Conservation (phyloP, 2,797 vertebrate genomes). For the Lepilemur septentrionalis region DNA sequence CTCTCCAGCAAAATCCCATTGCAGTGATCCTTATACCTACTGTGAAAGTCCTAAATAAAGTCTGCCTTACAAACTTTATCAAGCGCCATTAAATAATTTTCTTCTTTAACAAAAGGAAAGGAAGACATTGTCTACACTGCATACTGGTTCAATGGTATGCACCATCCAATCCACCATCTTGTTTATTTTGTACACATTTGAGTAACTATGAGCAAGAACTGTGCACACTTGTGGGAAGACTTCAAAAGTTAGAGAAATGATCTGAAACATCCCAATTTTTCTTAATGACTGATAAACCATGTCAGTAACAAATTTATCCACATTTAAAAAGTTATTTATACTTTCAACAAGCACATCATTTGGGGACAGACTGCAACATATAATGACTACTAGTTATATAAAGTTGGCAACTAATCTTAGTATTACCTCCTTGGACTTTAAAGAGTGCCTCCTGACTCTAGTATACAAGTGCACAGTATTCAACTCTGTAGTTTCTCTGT, state of each 20-base stretch:
- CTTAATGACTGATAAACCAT: neutral
- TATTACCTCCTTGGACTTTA: neutral
- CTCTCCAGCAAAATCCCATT: neutral
- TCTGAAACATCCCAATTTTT: neutral
- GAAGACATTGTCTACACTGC: neutral
- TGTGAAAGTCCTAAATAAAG: neutral
- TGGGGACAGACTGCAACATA: neutral
- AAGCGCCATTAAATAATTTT: neutral
- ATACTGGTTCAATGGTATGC: neutral
- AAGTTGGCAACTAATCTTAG: neutral
- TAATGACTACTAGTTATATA: neutral
- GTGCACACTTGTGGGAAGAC: neutral
- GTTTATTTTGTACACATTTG: neutral
- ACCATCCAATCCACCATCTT: neutral
- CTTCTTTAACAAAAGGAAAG: neutral
- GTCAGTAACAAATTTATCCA: neutral
- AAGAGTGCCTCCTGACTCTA: neutral
- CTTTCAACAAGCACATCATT: neutral
- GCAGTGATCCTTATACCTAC: neutral
- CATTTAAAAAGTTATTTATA: neutral
- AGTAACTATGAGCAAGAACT: neutral
- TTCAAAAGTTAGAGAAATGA: neutral
- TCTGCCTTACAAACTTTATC: neutral
- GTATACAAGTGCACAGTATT: neutral
- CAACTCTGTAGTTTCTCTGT: neutral